Base-by-base conservation (phyloP, 2,888 invertebrate genomes). In the Crepidodera aurea region DNA sequence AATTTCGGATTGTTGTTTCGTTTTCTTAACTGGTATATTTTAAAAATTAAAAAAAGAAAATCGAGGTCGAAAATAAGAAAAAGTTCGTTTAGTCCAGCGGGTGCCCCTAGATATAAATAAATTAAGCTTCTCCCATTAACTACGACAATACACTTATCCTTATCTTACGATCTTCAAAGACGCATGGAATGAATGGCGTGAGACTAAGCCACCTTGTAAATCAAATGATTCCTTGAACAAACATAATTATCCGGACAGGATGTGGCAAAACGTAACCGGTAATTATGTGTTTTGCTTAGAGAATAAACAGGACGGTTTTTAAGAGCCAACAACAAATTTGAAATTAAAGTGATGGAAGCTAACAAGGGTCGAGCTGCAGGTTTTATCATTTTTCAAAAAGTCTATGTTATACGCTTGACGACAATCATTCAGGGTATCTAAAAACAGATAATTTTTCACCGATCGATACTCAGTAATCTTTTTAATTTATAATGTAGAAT, bases 211-310 rank as follows among this genome's bases (percentile, higher is more conserved):
- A 60, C 53, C 60, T 51, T 46, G 40, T 60, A 53, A 60, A 60
- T 46, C 27, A 53, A 53, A 39, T 46, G 46, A 53, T 34, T 53
- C 34, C 53, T 53, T 53, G 37, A 60, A 53, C 60, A 53, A 60
- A 60, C 53, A 60, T 60, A 60, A 60, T 60, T 53, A 60, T 44
- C 22, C 27, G 34, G 25, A 60, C 60, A 59, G 59, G 59, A 59
- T 59, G 59, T 59, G 51, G 56, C 48, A 56, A 48, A 56, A 56
- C 48, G 22, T 56, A 56, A 56, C 56, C 48, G n/a, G 56, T 56
- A 48, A 56, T 56, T 56, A 56, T 37, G 48, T 37, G 56, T 22
- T 56, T 46, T 48, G 56, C 48, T 48, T 27, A 27, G 27, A 40
- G 40, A 40, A 40, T 40, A 40, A 42, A 18, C 54, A 27, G 19